A percentile compares a stretch with the other conserved stretches of the same genome.
These are phyloP conservation scores for Caenorhabditis remanei DNA, from an alignment of 1,140 invertebrate species.

Conservation along the genomic window DNA sequence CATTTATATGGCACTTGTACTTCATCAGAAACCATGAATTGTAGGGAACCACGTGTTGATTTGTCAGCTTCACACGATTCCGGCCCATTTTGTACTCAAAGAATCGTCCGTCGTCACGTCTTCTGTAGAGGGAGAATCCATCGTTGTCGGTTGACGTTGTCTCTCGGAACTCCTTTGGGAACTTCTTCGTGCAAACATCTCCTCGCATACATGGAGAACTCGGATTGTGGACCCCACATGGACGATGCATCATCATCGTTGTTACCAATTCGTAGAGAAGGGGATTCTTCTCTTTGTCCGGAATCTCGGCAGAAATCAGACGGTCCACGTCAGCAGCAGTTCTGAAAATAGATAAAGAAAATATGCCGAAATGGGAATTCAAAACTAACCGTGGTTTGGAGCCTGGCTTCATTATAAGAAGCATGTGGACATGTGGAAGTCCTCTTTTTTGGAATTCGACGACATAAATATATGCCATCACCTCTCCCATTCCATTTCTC, in stretches of 20 bases:
- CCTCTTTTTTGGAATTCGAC: slow-evolving; percentile 81
- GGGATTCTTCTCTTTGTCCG: background rate
- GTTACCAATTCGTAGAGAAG: background rate
- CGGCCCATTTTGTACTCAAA: background rate
- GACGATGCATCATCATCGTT: slow-evolving; percentile 23
- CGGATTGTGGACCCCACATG: slow-evolving; percentile 26
- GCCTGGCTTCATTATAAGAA: slow-evolving; percentile 73
- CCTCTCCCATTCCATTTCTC: slow-evolving; percentile 66
- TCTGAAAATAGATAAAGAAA: background rate
- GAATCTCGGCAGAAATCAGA: slow-evolving; percentile 28
- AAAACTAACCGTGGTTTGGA: background rate
- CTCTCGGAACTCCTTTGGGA: slow-evolving; percentile 34
- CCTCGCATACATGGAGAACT: slow-evolving; percentile 8
- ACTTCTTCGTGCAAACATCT: slow-evolving; percentile 22
- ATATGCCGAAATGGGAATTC: background rate
- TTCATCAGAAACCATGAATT: background rate
- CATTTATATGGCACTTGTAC: slow-evolving; percentile 9
- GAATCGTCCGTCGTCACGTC: slow-evolving; percentile 23
- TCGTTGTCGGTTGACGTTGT: background rate
- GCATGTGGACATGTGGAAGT: slow-evolving; percentile 80
- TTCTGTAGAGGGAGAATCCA: background rate
- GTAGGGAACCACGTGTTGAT: slow-evolving; percentile 35
- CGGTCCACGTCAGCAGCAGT: background rate
- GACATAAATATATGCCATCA: slow-evolving; percentile 68
- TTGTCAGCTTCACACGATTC: background rate